Evolutionary conservation across 1,140 invertebrate genomes (phyloP).

Genomic region (Dendrolimus kikuchii): DNA sequence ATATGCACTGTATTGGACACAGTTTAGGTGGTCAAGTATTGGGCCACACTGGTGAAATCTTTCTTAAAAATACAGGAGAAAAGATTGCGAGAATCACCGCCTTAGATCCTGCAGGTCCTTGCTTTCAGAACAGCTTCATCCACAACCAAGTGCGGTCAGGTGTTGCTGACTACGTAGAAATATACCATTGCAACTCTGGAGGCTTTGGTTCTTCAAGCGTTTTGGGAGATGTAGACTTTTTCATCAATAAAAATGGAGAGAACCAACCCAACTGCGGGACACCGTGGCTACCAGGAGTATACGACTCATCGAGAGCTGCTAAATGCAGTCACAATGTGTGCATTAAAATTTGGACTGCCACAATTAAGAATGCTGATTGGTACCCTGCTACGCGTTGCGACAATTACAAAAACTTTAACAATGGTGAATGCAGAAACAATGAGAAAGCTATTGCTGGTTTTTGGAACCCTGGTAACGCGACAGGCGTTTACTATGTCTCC

Average conservation of each 20-base stretch:
- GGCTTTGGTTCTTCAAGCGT: conserved; percentile 77
- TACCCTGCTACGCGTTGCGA: conserved; percentile 53
- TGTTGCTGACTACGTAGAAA: conserved; percentile 79
- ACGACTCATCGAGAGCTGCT: conserved; percentile 54
- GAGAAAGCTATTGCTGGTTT: conserved; percentile 52
- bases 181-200: conserved; percentile 84
- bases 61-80: conserved; percentile 42
- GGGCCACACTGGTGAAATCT: conserved; percentile 68
- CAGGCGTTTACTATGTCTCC: conserved; percentile 51
- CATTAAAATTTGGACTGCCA: conserved; percentile 76
- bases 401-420: conserved; percentile 45
- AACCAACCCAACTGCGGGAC: conserved; percentile 68
- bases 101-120: conserved; percentile 81
- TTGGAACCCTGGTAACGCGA: conserved; percentile 60
- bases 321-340: conserved; percentile 78
- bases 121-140: conserved; percentile 72
- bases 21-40: conserved; percentile 73
- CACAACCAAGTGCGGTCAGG: conserved; percentile 72
- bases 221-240: conserved; percentile 84
- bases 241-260: conserved; percentile 82
- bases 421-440: conserved; percentile 37
- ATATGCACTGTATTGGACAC: conserved; percentile 60
- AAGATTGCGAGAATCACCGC: conserved; percentile 75
- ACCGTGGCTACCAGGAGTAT: conserved; percentile 62
- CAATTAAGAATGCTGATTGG: conserved; percentile 63